Conservation (phyloP, 2,113 vertebrate species). For the Pseudolaguvia tuberculata region DNA sequence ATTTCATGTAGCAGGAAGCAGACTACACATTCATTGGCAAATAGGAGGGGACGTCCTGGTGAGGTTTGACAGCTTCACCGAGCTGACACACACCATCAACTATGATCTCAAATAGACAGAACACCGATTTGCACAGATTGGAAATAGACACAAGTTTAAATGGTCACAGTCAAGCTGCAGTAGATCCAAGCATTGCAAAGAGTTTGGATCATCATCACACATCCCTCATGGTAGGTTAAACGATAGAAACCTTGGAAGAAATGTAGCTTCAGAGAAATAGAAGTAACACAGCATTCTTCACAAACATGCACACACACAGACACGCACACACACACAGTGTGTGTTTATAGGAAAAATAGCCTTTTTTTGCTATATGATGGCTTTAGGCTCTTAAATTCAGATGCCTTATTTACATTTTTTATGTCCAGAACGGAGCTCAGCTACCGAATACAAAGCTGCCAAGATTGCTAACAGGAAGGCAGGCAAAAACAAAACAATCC, state of each 20-base stretch:
- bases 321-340: too few species aligned
- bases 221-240: too few species aligned
- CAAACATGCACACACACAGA: too few species aligned
- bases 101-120: not conserved
- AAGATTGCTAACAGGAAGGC: not conserved
- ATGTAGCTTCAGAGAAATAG: too few species aligned
- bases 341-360: too few species aligned
- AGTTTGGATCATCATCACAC: too few species aligned
- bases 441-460: not conserved
- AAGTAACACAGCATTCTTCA: too few species aligned
- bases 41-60: not conserved
- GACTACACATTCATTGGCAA: not conserved
- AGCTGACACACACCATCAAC: not conserved
- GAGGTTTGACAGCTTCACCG: not conserved
- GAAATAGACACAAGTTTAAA: not conserved
- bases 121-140: not conserved
- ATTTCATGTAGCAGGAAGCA: slow-evolving; percentile 11
- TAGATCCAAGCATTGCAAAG: too few species aligned
- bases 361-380: not conserved
- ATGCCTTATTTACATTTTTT: not conserved
- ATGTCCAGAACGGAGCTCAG: not conserved
- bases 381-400: not conserved
- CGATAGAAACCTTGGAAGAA: too few species aligned
- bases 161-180: too few species aligned
- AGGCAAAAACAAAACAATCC: not conserved